Conservation (phyloP, 1,140 invertebrate genomes). For the Homalodisca vitripennis region DNA sequence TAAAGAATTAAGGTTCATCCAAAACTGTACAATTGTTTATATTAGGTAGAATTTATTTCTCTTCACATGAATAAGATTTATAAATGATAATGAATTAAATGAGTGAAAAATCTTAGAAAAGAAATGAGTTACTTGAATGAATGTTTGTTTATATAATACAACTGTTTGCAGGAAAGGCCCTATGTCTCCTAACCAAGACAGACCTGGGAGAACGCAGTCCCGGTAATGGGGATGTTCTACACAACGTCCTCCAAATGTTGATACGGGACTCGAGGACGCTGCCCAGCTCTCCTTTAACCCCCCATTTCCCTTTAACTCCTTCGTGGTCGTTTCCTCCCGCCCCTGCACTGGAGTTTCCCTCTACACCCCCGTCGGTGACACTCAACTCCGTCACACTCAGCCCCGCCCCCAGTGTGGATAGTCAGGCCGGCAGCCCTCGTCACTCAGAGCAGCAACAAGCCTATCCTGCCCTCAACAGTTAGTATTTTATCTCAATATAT, state of each 20-base stretch:
- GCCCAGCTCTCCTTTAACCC: conserved; percentile 80
- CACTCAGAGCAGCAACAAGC: conserved; percentile 51
- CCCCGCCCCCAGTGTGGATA: conserved; percentile 81
- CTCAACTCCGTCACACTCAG: conserved; percentile 82
- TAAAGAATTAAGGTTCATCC: no score
- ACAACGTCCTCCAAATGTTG: conserved; percentile 88
- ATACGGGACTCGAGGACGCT: conserved; percentile 73
- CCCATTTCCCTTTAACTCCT: conserved; percentile 65
- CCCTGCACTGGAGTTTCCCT: conserved; percentile 55
- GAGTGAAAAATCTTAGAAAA: no score
- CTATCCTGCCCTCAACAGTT: conserved; percentile 22
- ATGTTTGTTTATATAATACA: no score
- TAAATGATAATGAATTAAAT: no score
- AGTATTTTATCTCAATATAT: not conserved
- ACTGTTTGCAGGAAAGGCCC: conserved; percentile 83
- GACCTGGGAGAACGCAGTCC: conserved; percentile 89
- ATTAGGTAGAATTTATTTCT: no score
- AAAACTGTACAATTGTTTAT: no score
- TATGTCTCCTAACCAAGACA: conserved; percentile 84
- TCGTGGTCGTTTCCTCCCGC: conserved; percentile 60
- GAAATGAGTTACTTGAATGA: no score
- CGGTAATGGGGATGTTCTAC: conserved; percentile 87
- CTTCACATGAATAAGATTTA: no score
- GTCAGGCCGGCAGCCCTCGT: conserved; percentile 80
- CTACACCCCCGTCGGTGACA: conserved; percentile 44